Evolutionary conservation across 2,888 invertebrate genomes (phyloP), one percentile per base, ranked within the genome.

Genomic region (Eristalis intricaria): DNA sequence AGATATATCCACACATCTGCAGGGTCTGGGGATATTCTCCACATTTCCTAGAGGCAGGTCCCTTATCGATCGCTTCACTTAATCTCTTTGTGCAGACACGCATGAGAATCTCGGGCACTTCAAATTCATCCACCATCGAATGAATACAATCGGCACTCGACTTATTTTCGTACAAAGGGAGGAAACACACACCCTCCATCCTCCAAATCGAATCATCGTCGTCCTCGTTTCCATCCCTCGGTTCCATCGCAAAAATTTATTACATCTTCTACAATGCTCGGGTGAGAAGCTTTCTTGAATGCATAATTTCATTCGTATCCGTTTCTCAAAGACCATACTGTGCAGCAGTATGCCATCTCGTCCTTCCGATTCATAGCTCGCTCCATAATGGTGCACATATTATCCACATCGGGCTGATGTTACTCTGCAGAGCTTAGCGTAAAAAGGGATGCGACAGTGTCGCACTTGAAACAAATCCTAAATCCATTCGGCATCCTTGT

Each of bases 401-500:
- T 87, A 83, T 66, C 70, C 58, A 43, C 58, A 63, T 68, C 63
- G 71, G 75, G 66, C 40, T 87, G 71, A 26, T 80, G 69, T 87
- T 70, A 79, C 75, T 69, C 75, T 71, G 84, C 84, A 84, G 60
- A 71, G 79, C 79, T 84, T 73, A 64, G 75, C 79, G 75, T 71
- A 38, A 70, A 87, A 84, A 80, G 76, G 76, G 79, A 87, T 87
- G 87, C 84, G 84, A 76, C 87, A 87, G 71, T 83, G 79, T 84
- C 58, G 83, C 76, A 76, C 87, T 87, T 87, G 80, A 87, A 87
- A 87, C 83, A 87, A 84, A 76, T 84, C 75, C 79, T 80, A 69
- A 80, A 76, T 73, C 79, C 80, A 84, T 80, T 80, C 71, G 71
- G 79, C 71, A 83, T 79, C 66, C 79, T 87, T 73, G 68, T 87